A percentile compares a stretch with the other conserved stretches of the same genome.
These are phyloP conservation scores for Synodontis membranacea DNA, from an alignment of 2,113 vertebrate genomes.

Conservation along the genomic window DNA sequence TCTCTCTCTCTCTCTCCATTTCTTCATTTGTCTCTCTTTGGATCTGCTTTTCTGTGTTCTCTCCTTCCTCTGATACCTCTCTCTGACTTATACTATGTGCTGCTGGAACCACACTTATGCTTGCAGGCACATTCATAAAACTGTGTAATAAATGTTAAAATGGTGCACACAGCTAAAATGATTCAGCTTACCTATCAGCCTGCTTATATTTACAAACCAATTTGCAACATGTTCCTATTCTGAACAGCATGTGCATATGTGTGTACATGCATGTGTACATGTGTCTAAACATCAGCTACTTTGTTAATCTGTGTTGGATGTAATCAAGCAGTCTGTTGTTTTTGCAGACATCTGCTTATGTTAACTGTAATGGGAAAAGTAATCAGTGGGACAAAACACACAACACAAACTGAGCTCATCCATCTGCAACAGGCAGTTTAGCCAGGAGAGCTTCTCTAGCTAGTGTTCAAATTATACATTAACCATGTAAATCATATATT, in stretches of 20 bases:
- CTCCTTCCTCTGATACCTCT: neutral
- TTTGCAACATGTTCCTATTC: neutral
- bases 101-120: neutral
- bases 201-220: neutral
- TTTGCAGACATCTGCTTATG: neutral
- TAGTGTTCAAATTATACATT: neutral
- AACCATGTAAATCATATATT: neutral
- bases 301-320: neutral
- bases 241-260: neutral
- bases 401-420: neutral
- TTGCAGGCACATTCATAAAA: neutral
- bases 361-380: neutral
- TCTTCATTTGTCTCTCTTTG: neutral
- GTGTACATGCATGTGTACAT: neutral
- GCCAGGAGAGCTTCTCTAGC: neutral
- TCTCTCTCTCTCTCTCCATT: neutral
- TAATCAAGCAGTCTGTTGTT: neutral
- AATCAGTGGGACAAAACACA: neutral
- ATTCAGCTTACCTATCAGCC: neutral
- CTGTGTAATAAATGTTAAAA: neutral
- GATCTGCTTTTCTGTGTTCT: neutral
- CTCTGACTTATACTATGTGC: neutral
- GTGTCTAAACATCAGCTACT: neutral
- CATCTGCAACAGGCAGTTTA: neutral
- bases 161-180: neutral